These are phyloP conservation scores for Cryptocheilus praepositus DNA, from an alignment of 2,888 invertebrate genomes.

Conservation along the genomic window DNA sequence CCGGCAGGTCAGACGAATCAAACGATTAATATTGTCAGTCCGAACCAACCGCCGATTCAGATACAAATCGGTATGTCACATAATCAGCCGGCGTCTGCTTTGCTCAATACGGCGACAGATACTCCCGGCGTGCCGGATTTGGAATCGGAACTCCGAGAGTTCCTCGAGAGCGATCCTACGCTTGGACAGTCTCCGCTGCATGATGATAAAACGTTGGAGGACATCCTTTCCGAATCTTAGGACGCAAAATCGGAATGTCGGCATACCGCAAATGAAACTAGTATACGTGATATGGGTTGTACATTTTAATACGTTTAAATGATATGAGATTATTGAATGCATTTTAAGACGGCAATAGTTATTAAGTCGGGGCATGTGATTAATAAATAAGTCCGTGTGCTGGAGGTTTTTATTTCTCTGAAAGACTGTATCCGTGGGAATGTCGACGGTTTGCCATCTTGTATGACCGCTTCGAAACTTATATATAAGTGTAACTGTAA, in stretches of 20 bases:
- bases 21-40: conserved; percentile 58
- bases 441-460: too few species aligned
- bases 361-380: conserved; percentile 22
- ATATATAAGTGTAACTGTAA: too few species aligned
- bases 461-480: too few species aligned
- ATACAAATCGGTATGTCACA: conserved; percentile 68
- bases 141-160: conserved; percentile 83
- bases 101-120: conserved; percentile 60
- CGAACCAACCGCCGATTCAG: conserved; percentile 64
- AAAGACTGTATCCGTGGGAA: too few species aligned
- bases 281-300: conserved; percentile 26
- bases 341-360: neutral
- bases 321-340: neutral
- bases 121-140: conserved; percentile 77
- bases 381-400: conserved; percentile 34
- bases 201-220: conserved; percentile 72
- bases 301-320: conserved; percentile 42
- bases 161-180: conserved; percentile 82
- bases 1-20: conserved; percentile 55
- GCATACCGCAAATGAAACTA: conserved; percentile 14
- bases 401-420: neutral
- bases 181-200: conserved; percentile 76
- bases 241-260: too few species aligned
- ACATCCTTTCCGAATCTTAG: conserved; percentile 72
- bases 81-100: conserved; percentile 54